phyloP scores from a whole-genome alignment of 2,113 vertebrate species.

The Ciconia boyciana region DNA sequence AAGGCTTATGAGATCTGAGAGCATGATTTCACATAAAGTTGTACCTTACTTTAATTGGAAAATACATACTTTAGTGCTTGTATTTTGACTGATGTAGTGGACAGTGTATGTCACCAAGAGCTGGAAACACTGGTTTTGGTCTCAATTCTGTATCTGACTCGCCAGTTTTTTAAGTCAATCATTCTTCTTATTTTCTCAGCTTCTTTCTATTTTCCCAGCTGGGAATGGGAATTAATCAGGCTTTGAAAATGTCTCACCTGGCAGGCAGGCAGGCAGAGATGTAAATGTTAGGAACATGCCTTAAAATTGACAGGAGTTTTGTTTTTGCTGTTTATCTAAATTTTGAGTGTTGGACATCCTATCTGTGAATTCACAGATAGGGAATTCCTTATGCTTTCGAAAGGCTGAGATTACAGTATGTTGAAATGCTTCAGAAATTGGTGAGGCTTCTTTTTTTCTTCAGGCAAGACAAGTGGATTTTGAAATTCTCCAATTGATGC shows the following conservation, averaged over 20 bases:
- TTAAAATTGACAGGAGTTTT: not conserved
- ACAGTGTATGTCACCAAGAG: not conserved
- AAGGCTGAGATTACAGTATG: not conserved
- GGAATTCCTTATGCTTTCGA: not conserved
- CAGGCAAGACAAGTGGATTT: not conserved
- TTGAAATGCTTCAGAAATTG: not conserved
- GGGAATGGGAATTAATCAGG: not conserved
- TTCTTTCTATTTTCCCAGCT: not conserved
- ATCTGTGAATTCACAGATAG: not conserved
- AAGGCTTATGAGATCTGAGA: not conserved
- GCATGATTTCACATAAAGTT: not conserved
- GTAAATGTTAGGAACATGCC: not conserved
- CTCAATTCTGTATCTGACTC: not conserved
- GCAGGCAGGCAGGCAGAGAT: not conserved
- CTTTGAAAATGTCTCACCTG: not conserved
- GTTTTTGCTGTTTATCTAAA: not conserved
- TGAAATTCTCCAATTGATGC: not conserved
- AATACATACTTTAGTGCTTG: not conserved
- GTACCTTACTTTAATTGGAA: not conserved
- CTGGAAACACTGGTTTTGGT: not conserved
- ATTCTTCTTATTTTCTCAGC: not conserved
- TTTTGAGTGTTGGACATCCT: not conserved
- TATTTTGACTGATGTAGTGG: not conserved
- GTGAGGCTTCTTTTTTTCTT: not conserved
- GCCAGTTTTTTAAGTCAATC: not conserved